phyloP scores from a whole-genome alignment of 2,888 invertebrate species.

The Brenthis daphne region DNA sequence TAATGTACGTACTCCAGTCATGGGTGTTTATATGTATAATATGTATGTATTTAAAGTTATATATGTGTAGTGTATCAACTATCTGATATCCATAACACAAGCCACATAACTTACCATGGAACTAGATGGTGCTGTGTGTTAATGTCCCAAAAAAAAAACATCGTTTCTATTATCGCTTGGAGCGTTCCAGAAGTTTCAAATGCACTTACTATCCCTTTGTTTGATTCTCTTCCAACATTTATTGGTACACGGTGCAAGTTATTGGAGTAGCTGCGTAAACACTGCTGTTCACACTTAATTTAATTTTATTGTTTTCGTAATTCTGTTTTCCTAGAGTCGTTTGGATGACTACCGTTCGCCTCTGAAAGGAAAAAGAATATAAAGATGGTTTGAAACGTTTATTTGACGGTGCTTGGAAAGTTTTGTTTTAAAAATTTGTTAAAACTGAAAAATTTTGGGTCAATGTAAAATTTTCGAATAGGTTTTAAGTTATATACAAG shows the following conservation, averaged over 20 bases:
- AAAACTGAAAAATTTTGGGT: too few species aligned
- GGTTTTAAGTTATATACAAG: too few species aligned
- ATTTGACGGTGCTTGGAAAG: constrained; percentile 3
- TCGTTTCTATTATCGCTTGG: constrained; percentile 1
- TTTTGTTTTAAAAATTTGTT: not conserved
- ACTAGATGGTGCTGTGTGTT: too few species aligned
- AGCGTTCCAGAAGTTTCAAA: constrained; percentile 24
- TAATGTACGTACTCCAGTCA: too few species aligned
- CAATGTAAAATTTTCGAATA: too few species aligned
- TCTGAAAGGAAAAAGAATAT: not conserved
- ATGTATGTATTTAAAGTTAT: too few species aligned
- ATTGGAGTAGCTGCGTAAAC: constrained; percentile 29
- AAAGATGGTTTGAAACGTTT: constrained; percentile 9
- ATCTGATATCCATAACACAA: too few species aligned
- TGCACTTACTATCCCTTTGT: constrained; percentile 23
- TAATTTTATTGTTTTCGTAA: constrained; percentile 32
- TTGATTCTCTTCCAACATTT: constrained; percentile 24
- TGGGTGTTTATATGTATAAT: too few species aligned
- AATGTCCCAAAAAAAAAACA: too few species aligned
- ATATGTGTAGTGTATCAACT: too few species aligned
- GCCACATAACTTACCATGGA: too few species aligned
- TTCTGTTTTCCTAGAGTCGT: constrained; percentile 19
- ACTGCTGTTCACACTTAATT: constrained; percentile 29
- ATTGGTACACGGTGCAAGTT: constrained; percentile 22
- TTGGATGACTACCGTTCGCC: constrained; percentile 9